These are phyloP conservation scores for Polyergus mexicanus DNA, from an alignment of 1,140 invertebrate species.

Conservation along the genomic window DNA sequence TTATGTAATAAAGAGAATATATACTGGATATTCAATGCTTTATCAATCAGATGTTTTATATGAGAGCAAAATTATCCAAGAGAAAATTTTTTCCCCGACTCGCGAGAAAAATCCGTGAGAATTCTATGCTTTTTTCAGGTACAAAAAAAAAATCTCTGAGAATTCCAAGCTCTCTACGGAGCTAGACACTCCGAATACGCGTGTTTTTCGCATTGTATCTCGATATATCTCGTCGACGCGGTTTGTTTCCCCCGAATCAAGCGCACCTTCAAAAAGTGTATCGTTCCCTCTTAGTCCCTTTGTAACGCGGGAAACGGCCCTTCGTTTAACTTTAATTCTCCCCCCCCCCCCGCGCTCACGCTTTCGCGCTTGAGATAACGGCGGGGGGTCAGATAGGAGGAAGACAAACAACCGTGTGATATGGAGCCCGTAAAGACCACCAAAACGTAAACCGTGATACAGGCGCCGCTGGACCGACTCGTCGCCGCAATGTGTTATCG, in stretches of 20 bases:
- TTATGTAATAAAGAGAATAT: no score
- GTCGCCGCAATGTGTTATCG: conserved; percentile 76
- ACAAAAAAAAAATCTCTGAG: no score
- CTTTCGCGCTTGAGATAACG: not conserved
- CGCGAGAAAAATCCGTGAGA: no score
- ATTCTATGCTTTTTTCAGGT: no score
- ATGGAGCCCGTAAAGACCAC: conserved; percentile 70
- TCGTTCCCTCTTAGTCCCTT: conserved; percentile 42
- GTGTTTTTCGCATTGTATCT: not conserved
- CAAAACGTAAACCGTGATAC: conserved; percentile 75
- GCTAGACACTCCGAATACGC: no score
- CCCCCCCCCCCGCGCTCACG: not conserved
- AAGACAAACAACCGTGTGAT: conserved; percentile 71
- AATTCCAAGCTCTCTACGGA: no score
- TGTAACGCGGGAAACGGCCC: conserved; percentile 38
- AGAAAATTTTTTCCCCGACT: no score
- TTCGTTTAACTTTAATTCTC: conserved; percentile 66
- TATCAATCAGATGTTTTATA: no score
- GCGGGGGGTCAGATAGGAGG: conserved; percentile 58
- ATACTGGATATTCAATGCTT: no score
- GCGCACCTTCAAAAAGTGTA: conserved; percentile 8
- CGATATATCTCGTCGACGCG: conserved; percentile 38
- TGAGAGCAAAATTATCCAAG: no score
- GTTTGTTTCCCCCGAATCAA: not conserved
- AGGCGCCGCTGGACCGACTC: conserved; percentile 74